Conservation (phyloP, 2,113 vertebrate genomes). For the Ploceus nigricollis region DNA sequence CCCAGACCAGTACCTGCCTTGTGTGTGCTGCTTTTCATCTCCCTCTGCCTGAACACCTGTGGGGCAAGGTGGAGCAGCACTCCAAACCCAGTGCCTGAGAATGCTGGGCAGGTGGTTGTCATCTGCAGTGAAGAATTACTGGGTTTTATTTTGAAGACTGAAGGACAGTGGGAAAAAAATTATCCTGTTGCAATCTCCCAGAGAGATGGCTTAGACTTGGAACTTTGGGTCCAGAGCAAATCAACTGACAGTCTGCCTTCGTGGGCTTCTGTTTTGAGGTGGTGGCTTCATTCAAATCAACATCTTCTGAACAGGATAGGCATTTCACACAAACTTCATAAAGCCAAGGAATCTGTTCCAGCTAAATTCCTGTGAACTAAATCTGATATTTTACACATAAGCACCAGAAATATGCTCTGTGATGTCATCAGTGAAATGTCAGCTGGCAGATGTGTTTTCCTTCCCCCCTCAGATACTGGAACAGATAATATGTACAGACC, state of each 20-base stretch:
- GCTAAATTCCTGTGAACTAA: neutral
- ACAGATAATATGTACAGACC: neutral
- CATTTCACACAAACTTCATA: neutral
- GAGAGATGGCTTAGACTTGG: neutral
- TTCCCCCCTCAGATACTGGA: neutral
- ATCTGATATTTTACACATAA: neutral
- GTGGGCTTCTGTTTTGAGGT: neutral
- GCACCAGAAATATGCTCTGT: neutral
- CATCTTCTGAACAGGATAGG: neutral
- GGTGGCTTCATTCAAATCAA: neutral
- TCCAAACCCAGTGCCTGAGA: neutral
- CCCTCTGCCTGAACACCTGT: neutral
- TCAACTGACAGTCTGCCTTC: neutral
- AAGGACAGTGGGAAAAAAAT: neutral
- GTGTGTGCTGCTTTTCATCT: neutral
- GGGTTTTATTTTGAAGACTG: neutral
- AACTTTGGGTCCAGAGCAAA: neutral
- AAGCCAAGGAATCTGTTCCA: neutral
- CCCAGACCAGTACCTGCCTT: neutral
- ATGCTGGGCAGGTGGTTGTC: too few species aligned
- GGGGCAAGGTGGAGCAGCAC: neutral
- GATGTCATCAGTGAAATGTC: neutral
- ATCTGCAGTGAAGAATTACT: neutral
- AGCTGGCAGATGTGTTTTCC: neutral
- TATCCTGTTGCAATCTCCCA: neutral